Percentiles rank a stretch among this genome's conserved stretches.
phyloP scores from a whole-genome alignment of 2,797 vertebrate genomes.

The Amniataba percoides region DNA sequence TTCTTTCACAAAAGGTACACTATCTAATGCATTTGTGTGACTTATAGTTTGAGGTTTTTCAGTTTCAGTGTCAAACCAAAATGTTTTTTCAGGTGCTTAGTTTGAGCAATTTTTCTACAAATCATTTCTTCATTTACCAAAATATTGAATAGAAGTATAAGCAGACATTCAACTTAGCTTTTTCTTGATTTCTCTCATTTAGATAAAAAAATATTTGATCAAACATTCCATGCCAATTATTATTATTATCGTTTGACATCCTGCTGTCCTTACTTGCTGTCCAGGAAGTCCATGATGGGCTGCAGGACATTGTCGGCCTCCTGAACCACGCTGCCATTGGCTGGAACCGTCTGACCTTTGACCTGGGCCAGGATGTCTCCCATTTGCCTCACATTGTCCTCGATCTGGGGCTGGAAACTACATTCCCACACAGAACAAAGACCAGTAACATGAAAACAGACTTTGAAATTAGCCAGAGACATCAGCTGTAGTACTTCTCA shows the following conservation, averaged over 20 bases:
- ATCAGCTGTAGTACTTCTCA: neutral
- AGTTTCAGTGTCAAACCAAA: neutral
- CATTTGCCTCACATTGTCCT: slow-evolving; percentile 97
- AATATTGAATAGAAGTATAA: neutral
- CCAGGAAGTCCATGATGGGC: slow-evolving; percentile 98
- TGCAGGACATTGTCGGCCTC: slow-evolving; percentile 97
- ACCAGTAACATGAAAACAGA: slow-evolving; percentile 7
- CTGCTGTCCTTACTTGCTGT: slow-evolving; percentile 92
- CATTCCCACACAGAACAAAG: slow-evolving; percentile 18
- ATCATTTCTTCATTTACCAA: neutral
- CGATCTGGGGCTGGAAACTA: slow-evolving; percentile 97
- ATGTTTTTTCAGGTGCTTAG: neutral
- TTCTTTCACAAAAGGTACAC: neutral
- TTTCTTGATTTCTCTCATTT: neutral
- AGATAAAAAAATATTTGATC: neutral
- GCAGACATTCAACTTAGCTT: neutral
- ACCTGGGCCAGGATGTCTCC: slow-evolving; percentile 96
- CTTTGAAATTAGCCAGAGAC: slow-evolving; percentile 9
- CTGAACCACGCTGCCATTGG: slow-evolving; percentile 94
- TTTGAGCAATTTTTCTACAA: neutral
- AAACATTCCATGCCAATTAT: neutral
- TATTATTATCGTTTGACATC: neutral
- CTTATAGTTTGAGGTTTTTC: neutral
- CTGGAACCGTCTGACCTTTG: slow-evolving; percentile 95
- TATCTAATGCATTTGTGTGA: neutral